These are phyloP conservation scores for Dugesia japonica DNA, from an alignment of 2,888 invertebrate species.

Conservation along the genomic window DNA sequence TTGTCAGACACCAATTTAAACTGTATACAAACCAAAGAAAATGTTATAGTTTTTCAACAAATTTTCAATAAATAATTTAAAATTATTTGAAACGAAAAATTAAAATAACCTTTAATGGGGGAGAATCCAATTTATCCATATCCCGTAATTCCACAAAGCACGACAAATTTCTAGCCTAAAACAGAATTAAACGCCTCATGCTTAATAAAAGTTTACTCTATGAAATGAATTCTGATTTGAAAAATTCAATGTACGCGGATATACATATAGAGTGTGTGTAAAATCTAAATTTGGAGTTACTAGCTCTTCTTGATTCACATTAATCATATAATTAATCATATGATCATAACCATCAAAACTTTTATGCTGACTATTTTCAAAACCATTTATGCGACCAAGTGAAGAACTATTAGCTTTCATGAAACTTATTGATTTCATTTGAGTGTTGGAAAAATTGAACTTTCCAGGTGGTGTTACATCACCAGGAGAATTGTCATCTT, in stretches of 20 bases:
- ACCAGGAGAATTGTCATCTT: neutral
- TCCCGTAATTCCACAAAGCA: slow-evolving; percentile 73
- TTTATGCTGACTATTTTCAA: neutral
- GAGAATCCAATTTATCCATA: slow-evolving; percentile 55
- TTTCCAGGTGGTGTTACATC: neutral
- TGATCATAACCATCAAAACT: neutral
- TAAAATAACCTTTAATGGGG: slow-evolving; percentile 37
- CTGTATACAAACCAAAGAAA: neutral
- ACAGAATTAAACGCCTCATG: neutral
- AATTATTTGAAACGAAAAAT: slow-evolving; percentile 60
- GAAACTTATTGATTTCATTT: neutral
- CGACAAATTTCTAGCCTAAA: slow-evolving; percentile 71
- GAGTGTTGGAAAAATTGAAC: neutral
- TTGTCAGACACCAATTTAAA: too few relatives aligned
- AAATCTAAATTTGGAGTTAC: slow-evolving; percentile 61
- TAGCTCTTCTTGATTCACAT: neutral
- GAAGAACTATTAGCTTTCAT: neutral
- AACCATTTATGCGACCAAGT: neutral
- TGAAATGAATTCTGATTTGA: slow-evolving; percentile 55
- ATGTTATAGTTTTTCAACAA: neutral
- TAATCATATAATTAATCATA: neutral
- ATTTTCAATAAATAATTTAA: neutral
- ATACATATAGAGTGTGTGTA: slow-evolving; percentile 75
- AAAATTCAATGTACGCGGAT: slow-evolving; percentile 68
- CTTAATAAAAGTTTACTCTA: slow-evolving; percentile 49